Evolutionary conservation across 2,888 invertebrate genomes (phyloP).

Genomic region (Mantis religiosa): DNA sequence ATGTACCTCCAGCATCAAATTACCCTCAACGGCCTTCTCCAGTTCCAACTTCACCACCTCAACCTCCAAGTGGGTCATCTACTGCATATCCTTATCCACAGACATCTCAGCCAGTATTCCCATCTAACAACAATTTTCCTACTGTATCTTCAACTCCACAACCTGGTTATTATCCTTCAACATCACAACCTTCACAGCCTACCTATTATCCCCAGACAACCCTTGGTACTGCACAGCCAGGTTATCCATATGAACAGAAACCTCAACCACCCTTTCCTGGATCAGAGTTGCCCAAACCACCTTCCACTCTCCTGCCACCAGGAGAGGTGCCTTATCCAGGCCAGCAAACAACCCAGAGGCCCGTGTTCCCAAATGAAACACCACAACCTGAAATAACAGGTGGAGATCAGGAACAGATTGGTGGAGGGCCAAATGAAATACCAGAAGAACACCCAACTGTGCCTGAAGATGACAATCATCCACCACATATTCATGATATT

Average conservation of each 20-base stretch:
- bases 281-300: not conserved
- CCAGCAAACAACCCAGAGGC: not conserved
- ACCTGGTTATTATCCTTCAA: constrained; percentile 26
- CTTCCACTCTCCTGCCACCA: constrained; percentile 1
- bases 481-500: constrained; percentile 70
- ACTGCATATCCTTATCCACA: not conserved
- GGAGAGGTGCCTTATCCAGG: not conserved
- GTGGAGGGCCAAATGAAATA: constrained; percentile 33
- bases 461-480: constrained; percentile 60
- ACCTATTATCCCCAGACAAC: not conserved
- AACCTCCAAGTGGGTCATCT: not conserved
- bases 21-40: not conserved
- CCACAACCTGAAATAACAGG: not conserved
- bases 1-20: not conserved
- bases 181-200: not conserved
- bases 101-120: constrained; percentile 18
- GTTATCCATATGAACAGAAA: not conserved
- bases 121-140: constrained; percentile 18
- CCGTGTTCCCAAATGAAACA: not conserved
- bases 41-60: not conserved
- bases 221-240: not conserved
- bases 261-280: not conserved
- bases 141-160: constrained; percentile 21
- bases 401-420: not conserved
- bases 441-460: constrained; percentile 27